Percentiles rank a stretch among this genome's conserved stretches.
Evolutionary conservation across 2,888 invertebrate genomes (phyloP).

Genomic region (Philaethria dido): DNA sequence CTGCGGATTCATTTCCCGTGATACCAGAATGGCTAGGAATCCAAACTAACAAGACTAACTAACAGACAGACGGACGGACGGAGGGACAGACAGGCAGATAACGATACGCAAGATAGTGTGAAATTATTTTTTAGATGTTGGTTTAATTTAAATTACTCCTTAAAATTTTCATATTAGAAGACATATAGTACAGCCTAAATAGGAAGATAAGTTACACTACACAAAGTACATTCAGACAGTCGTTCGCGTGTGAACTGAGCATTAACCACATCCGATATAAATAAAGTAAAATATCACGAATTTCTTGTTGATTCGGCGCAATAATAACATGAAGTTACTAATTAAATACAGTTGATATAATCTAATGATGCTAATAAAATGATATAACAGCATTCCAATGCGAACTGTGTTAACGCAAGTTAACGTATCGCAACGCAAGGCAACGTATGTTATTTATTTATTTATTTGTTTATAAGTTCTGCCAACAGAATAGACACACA

Average conservation of each 20-base stretch:
- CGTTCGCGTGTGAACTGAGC: slow-evolving; percentile 2
- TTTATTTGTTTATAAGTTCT: too few species aligned
- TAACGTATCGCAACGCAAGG: too few species aligned
- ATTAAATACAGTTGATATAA: slow-evolving; percentile 41
- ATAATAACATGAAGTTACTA: slow-evolving; percentile 12
- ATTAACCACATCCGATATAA: background rate
- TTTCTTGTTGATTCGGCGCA: background rate
- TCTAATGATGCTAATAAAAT: slow-evolving; percentile 58
- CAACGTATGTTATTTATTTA: slow-evolving; percentile 68
- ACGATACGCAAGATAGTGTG: too few species aligned
- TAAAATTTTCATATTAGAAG: background rate
- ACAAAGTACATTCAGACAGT: background rate
- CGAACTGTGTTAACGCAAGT: slow-evolving; percentile 57
- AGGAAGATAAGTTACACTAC: background rate
- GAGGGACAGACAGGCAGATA: too few species aligned
- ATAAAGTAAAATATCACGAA: background rate
- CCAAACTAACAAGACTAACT: too few species aligned
- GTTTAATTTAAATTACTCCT: too few species aligned
- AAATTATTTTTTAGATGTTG: too few species aligned
- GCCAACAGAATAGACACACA: too few species aligned
- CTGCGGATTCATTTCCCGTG: too few species aligned
- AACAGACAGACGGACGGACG: too few species aligned
- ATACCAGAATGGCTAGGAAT: too few species aligned
- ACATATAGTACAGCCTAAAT: too few species aligned
- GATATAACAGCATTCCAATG: slow-evolving; percentile 59